Base-by-base conservation (phyloP, 1,140 invertebrate genomes). In the Acyrthosiphon pisum region DNA sequence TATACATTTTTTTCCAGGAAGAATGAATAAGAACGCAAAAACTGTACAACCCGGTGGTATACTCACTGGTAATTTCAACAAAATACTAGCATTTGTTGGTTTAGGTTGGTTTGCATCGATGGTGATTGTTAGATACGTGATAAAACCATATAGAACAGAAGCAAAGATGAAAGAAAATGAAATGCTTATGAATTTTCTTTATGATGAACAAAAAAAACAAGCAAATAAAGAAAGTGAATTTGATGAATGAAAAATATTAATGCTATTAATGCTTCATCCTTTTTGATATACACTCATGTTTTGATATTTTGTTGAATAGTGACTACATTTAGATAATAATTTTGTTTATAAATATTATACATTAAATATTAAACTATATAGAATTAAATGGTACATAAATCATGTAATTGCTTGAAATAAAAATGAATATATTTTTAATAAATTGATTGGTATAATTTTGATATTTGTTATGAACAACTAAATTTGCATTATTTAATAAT, bases 1-100 rank as follows among this genome's bases (percentile, higher is more conserved):
- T 88, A 22, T 50, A 9, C 7, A 44, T 48, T 23, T 56, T n/a
- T 93, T 93, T 84, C 6, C 26, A 93, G 81, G 35, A n/a, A 84
- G n/a, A 93, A 93, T 93, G 91, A 83, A 93, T 84, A 50, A 81
- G 6, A 53, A 84, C 2, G 6, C 11, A n/a, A 35, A 35, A 93
- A 30, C 35, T 7, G 14, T 86, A 6, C 91, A 35, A 84, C 91
- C 91, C 1, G 81, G 81, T n/a, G 81, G 46, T 53, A 1, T 8
- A 6, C 35, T 93, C 22, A 35, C 23, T 6, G n/a, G 41, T 41
- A 93, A 93, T 41, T 84, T 93, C 48, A 93, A 86, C 81, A 93
- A 83, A 84, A 41, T 86, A 41, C 1, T 93, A 22, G 91, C 91
- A 18, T 20, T 44, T 37, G 46, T 86, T 41, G 91, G 91, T 50